Evolutionary conservation across 2,113 vertebrate genomes (phyloP).

Genomic region (Anolis carolinensis): DNA sequence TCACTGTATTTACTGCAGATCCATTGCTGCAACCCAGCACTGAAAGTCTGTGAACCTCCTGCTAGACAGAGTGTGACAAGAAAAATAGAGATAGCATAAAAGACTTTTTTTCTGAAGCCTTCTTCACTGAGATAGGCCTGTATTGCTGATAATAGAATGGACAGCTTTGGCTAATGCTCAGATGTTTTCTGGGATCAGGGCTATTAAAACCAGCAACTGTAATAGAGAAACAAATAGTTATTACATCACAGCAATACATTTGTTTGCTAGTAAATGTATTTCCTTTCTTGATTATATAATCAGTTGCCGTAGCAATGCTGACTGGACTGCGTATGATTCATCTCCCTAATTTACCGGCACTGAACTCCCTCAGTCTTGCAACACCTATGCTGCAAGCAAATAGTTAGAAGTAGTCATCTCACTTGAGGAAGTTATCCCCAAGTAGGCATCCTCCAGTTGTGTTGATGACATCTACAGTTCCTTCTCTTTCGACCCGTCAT

Average conservation of each 20-base stretch:
- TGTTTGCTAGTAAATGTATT: slow-evolving; percentile 3
- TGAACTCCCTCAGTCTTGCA: not conserved
- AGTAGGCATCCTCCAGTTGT: not conserved
- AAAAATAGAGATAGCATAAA: no score
- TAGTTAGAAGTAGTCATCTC: not conserved
- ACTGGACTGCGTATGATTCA: not conserved
- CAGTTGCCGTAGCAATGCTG: not conserved
- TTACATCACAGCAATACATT: not conserved
- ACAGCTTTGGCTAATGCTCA: not conserved
- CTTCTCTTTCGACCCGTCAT: not conserved
- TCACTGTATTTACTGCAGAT: no score
- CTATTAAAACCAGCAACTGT: not conserved
- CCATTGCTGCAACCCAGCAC: no score
- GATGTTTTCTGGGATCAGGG: not conserved
- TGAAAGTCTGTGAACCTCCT: no score
- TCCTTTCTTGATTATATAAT: slow-evolving; percentile 4
- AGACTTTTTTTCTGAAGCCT: no score
- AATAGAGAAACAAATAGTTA: not conserved
- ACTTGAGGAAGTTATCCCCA: not conserved
- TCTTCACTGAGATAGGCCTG: no score
- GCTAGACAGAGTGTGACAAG: no score
- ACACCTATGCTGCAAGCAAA: not conserved
- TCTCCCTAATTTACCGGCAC: not conserved
- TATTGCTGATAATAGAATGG: not conserved
- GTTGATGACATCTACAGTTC: not conserved